Evolutionary conservation across 2,113 vertebrate genomes (phyloP).

Genomic region (Willisornis vidua): DNA sequence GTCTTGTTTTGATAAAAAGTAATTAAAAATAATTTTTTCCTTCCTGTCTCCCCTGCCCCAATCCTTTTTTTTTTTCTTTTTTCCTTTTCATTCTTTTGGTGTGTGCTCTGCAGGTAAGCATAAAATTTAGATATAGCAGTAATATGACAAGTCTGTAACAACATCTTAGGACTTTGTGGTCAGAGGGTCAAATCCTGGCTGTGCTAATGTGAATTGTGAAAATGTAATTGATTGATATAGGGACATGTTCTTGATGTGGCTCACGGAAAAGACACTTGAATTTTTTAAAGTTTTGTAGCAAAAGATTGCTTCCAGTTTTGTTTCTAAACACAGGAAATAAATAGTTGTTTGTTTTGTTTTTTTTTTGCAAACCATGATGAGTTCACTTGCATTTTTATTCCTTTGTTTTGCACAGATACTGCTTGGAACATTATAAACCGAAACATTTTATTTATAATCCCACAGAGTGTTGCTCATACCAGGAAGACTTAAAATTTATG

Average conservation of each 20-base stretch:
- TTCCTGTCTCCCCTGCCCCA: rapidly evolving
- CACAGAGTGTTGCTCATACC: background rate
- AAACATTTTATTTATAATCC: conserved; percentile 1
- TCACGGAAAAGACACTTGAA: background rate
- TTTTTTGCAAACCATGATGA: background rate
- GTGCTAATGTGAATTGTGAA: background rate
- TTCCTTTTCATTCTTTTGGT: too few species aligned
- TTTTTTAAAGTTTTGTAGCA: background rate
- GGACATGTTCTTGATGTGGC: background rate
- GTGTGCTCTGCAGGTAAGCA: background rate
- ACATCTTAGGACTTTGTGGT: background rate
- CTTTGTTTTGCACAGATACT: background rate
- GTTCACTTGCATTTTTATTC: background rate
- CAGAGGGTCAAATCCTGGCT: background rate
- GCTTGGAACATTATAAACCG: conserved; percentile 19
- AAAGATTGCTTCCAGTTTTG: background rate
- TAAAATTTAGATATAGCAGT: background rate
- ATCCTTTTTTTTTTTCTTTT: too few species aligned
- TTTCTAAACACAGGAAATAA: conserved; percentile 16
- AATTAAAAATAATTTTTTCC: background rate
- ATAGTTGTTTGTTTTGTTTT: too few species aligned
- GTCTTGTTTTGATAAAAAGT: background rate
- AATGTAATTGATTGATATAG: background rate
- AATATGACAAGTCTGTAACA: background rate
- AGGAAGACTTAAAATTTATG: conserved; percentile 18